These are phyloP conservation scores for Agrotis puta DNA, from an alignment of 2,888 invertebrate species.

Conservation along the genomic window DNA sequence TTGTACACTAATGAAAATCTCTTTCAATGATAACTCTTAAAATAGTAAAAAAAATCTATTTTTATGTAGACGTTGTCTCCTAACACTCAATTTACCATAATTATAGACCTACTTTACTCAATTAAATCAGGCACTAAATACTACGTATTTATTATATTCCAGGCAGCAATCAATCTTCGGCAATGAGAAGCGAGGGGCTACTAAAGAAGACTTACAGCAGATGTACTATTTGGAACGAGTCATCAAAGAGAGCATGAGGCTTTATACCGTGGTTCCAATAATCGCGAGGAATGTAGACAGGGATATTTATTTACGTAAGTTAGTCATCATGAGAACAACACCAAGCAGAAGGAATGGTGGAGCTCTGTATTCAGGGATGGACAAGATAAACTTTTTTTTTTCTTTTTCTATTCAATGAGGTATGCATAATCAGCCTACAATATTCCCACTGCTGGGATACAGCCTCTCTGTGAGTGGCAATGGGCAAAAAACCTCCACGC, in stretches of 20 bases:
- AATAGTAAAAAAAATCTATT: too few species aligned
- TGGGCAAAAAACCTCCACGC: too few species aligned
- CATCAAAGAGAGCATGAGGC: slow-evolving; percentile 91
- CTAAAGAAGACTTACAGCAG: slow-evolving; percentile 86
- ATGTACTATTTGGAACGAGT: slow-evolving; percentile 91
- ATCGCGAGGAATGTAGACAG: slow-evolving; percentile 87
- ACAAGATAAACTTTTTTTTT: too few species aligned
- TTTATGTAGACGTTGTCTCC: too few species aligned
- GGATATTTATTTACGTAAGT: slow-evolving; percentile 89
- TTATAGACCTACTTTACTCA: not conserved
- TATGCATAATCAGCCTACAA: not conserved
- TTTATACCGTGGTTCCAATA: slow-evolving; percentile 91
- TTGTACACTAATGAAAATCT: too few species aligned
- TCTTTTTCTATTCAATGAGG: too few species aligned
- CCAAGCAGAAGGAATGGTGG: too few species aligned
- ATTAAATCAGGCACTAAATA: not conserved
- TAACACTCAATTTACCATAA: too few species aligned
- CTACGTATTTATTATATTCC: slow-evolving; percentile 52
- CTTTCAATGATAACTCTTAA: too few species aligned
- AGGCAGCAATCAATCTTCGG: slow-evolving; percentile 89
- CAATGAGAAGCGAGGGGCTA: slow-evolving; percentile 80
- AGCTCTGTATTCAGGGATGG: too few species aligned
- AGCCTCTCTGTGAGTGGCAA: not conserved
- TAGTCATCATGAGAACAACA: not conserved
- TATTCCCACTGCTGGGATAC: not conserved